A percentile compares a stretch with the other conserved stretches of the same genome.
Conservation (phyloP, 2,888 invertebrate species). For the Drosophila silvestris region DNA sequence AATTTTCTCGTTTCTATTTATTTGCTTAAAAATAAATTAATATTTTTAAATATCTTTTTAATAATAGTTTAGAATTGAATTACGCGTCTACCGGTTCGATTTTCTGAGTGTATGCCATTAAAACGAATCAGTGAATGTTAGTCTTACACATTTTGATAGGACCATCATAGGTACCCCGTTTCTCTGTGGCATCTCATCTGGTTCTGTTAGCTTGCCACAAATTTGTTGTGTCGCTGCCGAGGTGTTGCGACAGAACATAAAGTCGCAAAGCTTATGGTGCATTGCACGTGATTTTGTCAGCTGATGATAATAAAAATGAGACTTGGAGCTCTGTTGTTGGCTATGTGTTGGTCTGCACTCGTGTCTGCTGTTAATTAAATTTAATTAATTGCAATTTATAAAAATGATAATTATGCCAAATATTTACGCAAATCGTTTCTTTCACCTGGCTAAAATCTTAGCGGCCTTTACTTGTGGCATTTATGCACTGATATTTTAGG, state of each 20-base stretch:
- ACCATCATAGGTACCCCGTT: conserved; percentile 20
- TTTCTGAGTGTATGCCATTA: conserved; percentile 46
- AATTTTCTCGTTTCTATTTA: not conserved
- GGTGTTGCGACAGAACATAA: conserved; percentile 68
- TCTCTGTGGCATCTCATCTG: conserved; percentile 9
- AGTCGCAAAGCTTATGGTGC: conserved; percentile 73
- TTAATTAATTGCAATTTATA: conserved; percentile 82
- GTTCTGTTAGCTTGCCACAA: conserved; percentile 61
- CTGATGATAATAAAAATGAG: conserved; percentile 77
- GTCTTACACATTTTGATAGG: conserved; percentile 16
- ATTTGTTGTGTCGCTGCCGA: conserved; percentile 60
- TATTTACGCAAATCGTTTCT: conserved; percentile 31
- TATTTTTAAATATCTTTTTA: not conserved
- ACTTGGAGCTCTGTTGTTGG: conserved; percentile 49
- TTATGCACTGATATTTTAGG: conserved; percentile 29
- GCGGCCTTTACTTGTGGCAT: conserved; percentile 26
- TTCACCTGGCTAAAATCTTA: conserved; percentile 5
- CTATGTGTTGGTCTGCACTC: conserved; percentile 40
- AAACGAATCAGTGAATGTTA: conserved; percentile 56
- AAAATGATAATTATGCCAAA: conserved; percentile 53
- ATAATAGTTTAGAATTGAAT: not conserved
- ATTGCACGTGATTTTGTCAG: conserved; percentile 79
- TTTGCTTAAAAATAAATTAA: not conserved
- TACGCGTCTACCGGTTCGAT: not conserved
- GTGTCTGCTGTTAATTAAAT: conserved; percentile 72